Base-by-base conservation (phyloP, 2,113 vertebrate genomes). In the Limanda limanda region DNA sequence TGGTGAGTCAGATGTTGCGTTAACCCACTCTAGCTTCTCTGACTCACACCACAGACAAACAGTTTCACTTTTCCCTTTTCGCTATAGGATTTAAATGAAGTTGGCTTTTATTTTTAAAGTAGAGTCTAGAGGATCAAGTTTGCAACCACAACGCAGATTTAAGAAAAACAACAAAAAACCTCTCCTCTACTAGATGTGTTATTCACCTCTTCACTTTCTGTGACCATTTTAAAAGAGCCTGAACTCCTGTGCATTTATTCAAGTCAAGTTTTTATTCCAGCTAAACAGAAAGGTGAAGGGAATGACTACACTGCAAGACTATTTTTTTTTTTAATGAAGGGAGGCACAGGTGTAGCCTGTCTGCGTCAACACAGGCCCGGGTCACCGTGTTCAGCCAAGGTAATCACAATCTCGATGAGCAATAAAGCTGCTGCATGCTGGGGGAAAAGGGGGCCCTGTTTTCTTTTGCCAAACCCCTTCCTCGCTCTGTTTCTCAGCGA, bases 391-490 rank as follows among this genome's bases (percentile, higher is more conserved):
- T 82, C 74, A 78, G 86, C 86, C 82, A 87, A 85, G n/a, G 70
- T 82, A 88, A 88, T 89, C 83, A 89, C 71, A 83, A 74, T 74
- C 71, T 84, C 67, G 78, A 86, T 89, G 82, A 84, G 79, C 65
- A 84, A 85, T 87, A 83, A 86, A 88, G 73, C 79, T 83, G 89
- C 63, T 45, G 61, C 35, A 6, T 24, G 54, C n/a, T 56, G 54
- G 56, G 80, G 40, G 74, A 24, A 71, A 82, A 66, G 81, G 48
- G 72, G 79, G 70, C 42, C 67, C 78, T 74, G 68, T 86, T 86
- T 84, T 81, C 61, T 77, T 68, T 51, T 85, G 86, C 84, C 82
- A 83, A 77, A 59, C 45, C 78, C 81, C 74, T 76, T 76, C 82
- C 80, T 63, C 70, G n/a, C 58, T 79, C 47, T 27, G 52, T 73